Conservation (phyloP, 2,888 invertebrate genomes). For the Hesperia comma region DNA sequence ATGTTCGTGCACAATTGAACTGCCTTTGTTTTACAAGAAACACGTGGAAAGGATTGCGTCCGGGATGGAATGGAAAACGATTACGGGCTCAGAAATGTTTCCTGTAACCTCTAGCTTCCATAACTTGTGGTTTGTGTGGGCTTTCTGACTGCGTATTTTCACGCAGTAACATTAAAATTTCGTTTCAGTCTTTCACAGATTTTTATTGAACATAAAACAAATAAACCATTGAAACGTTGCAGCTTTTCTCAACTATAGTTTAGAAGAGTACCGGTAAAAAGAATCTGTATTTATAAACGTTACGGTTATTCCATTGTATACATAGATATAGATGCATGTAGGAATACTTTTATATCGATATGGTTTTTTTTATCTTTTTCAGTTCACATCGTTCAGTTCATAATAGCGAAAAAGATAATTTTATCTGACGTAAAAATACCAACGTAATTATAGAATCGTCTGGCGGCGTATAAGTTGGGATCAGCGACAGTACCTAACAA, state of each 20-base stretch:
- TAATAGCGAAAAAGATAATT: too few species aligned
- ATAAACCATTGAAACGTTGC: too few species aligned
- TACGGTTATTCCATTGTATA: too few species aligned
- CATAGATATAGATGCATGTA: too few species aligned
- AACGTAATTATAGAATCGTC: neutral
- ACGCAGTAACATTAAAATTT: neutral
- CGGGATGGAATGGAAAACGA: conserved; percentile 28
- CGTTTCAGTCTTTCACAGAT: neutral
- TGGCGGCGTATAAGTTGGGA: neutral
- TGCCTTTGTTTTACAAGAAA: conserved; percentile 21
- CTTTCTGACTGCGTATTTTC: neutral
- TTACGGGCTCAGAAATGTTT: conserved; percentile 29
- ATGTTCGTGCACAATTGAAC: neutral
- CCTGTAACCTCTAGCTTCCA: conserved; percentile 21
- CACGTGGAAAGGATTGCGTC: conserved; percentile 25
- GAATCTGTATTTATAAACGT: too few species aligned
- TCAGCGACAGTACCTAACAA: conserved; percentile 24
- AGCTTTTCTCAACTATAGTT: too few species aligned
- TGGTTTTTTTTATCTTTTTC: too few species aligned
- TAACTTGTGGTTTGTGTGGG: conserved; percentile 10
- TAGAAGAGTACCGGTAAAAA: too few species aligned
- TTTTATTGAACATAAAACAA: too few species aligned
- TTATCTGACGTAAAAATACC: neutral
- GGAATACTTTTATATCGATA: too few species aligned
- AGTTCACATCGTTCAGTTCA: too few species aligned